Conservation (phyloP, 1,140 invertebrate species). For the Antheraea pernyi region DNA sequence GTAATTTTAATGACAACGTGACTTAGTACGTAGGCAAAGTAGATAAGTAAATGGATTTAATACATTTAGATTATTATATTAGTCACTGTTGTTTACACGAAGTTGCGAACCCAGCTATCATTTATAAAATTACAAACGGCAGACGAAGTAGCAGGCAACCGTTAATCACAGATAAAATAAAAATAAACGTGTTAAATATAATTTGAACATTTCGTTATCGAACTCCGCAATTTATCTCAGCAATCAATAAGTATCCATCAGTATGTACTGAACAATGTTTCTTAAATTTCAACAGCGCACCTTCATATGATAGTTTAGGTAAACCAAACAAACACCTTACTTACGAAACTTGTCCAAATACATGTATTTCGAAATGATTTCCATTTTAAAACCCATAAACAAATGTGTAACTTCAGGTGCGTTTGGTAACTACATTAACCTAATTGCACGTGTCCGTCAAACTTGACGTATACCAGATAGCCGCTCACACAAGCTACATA, state of each 20-base stretch:
- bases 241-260: neutral
- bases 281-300: neutral
- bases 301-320: neutral
- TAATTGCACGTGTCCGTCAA: constrained; percentile 1
- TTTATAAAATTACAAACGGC: too few species aligned
- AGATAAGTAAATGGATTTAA: too few species aligned
- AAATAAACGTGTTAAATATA: too few species aligned
- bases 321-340: neutral
- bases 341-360: neutral
- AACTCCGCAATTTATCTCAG: too few species aligned
- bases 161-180: too few species aligned
- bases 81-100: too few species aligned
- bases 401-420: neutral
- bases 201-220: too few species aligned
- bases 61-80: too few species aligned
- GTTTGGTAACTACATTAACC: constrained; percentile 1
- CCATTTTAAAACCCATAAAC: neutral
- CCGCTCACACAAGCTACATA: neutral
- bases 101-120: too few species aligned
- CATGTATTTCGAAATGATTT: neutral
- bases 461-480: neutral
- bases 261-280: neutral
- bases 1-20: too few species aligned
- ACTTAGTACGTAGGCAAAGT: too few species aligned
- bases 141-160: too few species aligned